A percentile compares a stretch with the other conserved stretches of the same genome.
These are phyloP conservation scores for Mormyrus hasselquistii DNA, from an alignment of 2,797 vertebrate species.

Conservation along the genomic window DNA sequence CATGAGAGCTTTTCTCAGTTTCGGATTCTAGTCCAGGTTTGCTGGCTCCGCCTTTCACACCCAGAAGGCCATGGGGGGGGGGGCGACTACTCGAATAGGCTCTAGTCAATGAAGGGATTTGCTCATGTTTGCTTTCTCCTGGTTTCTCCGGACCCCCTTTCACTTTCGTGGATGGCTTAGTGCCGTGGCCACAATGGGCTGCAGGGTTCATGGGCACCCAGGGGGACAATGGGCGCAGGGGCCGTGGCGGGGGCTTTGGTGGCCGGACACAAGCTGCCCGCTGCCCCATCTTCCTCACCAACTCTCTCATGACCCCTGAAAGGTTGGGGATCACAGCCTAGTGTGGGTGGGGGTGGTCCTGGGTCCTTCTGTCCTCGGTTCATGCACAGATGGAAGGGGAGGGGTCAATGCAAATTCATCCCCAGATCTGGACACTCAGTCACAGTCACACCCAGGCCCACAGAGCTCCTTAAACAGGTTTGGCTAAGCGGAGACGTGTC, in stretches of 20 bases:
- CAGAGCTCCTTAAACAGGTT: background rate
- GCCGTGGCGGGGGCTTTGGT: slow-evolving; percentile 25
- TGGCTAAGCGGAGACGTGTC: slow-evolving; percentile 10
- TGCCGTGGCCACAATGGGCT: slow-evolving; percentile 37
- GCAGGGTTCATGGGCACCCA: slow-evolving; percentile 57
- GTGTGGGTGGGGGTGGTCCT: slow-evolving; percentile 40
- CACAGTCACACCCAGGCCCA: slow-evolving; percentile 2
- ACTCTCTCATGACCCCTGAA: slow-evolving; percentile 59
- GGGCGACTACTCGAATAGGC: background rate
- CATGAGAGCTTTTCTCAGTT: background rate
- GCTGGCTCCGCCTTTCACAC: background rate
- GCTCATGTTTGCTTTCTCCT: slow-evolving; percentile 29
- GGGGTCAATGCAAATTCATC: slow-evolving; percentile 20
- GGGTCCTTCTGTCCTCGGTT: slow-evolving; percentile 37
- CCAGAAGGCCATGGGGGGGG: background rate
- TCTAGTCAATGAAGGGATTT: slow-evolving; percentile 31
- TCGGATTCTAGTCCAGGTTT: slow-evolving; percentile 6
- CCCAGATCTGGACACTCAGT: slow-evolving; percentile 30
- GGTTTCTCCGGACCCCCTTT: slow-evolving; percentile 14
- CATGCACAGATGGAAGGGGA: slow-evolving; percentile 20
- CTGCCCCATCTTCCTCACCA: slow-evolving; percentile 46
- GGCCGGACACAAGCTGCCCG: slow-evolving; percentile 45
- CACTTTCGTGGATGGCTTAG: slow-evolving; percentile 11
- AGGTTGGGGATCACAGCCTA: slow-evolving; percentile 43
- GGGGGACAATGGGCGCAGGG: slow-evolving; percentile 33